Evolutionary conservation across 2,113 vertebrate genomes (phyloP).

Genomic region (Bambusicola thoracicus): DNA sequence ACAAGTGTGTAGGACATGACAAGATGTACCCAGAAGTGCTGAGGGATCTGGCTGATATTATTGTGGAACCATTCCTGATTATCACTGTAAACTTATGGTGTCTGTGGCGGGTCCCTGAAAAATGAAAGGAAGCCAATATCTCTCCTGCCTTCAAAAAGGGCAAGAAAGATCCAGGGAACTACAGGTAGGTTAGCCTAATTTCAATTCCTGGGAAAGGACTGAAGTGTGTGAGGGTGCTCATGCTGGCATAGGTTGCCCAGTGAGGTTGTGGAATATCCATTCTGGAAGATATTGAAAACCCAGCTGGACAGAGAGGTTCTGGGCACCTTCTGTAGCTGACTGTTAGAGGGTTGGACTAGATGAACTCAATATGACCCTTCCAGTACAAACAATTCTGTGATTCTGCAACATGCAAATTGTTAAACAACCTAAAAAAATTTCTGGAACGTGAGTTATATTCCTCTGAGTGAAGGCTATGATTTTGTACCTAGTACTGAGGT

Average conservation of each 20-base stretch:
- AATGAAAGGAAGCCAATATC: not conserved
- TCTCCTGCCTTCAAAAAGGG: not conserved
- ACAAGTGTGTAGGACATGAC: accelerated
- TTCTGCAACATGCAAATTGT: not conserved
- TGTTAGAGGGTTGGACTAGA: not conserved
- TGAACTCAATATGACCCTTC: not conserved
- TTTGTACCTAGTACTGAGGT: too few species aligned
- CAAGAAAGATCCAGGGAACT: not conserved
- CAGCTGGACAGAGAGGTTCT: not conserved
- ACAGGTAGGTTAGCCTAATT: not conserved
- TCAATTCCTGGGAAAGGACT: not conserved
- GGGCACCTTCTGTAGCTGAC: not conserved
- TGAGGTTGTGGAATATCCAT: not conserved
- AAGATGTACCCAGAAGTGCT: not conserved
- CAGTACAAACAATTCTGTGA: not conserved
- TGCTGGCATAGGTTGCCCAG: not conserved
- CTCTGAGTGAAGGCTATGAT: not conserved
- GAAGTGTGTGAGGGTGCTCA: not conserved
- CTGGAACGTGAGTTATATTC: not conserved
- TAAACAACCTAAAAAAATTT: not conserved
- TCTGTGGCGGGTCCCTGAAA: not conserved
- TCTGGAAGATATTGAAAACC: not conserved
- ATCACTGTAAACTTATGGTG: not conserved
- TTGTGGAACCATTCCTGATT: not conserved
- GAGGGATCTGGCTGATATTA: not conserved